These are phyloP conservation scores for Drosophila elegans DNA, from an alignment of 1,140 invertebrate species.

Conservation along the genomic window DNA sequence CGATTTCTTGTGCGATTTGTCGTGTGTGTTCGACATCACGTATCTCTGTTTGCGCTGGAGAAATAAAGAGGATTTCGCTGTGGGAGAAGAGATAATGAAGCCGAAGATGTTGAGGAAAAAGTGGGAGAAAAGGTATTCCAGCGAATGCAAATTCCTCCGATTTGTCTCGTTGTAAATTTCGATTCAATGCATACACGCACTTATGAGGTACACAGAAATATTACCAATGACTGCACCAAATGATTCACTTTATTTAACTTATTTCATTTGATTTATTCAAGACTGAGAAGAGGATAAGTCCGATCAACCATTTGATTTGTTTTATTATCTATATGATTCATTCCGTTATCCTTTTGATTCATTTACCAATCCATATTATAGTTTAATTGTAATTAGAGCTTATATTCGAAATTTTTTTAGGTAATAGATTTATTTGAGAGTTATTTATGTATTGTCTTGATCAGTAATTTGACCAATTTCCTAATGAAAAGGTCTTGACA, in stretches of 20 bases:
- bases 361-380: no score
- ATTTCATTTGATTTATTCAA: background rate
- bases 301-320: background rate
- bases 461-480: no score
- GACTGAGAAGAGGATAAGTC: background rate
- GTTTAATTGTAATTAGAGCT: no score
- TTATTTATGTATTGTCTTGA: no score
- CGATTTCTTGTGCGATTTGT: constrained; percentile 31
- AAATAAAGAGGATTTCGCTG: constrained; percentile 17
- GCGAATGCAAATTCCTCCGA: constrained; percentile 12
- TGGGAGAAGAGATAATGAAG: background rate
- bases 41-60: constrained; percentile 46
- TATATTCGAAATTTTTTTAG: no score
- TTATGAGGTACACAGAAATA: constrained; percentile 1
- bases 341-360: background rate
- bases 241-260: constrained; percentile 6
- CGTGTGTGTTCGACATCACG: constrained; percentile 69
- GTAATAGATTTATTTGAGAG: no score
- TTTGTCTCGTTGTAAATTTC: constrained; percentile 17
- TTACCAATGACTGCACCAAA: constrained; percentile 5
- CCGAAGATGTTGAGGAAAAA: background rate
- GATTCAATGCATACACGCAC: constrained; percentile 4
- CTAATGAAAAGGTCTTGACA: no score
- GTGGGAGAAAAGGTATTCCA: background rate
- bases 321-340: no score